A percentile compares a stretch with the other conserved stretches of the same genome.
Evolutionary conservation across 2,113 vertebrate genomes (phyloP).

Genomic region (Macquaria ambigua): DNA sequence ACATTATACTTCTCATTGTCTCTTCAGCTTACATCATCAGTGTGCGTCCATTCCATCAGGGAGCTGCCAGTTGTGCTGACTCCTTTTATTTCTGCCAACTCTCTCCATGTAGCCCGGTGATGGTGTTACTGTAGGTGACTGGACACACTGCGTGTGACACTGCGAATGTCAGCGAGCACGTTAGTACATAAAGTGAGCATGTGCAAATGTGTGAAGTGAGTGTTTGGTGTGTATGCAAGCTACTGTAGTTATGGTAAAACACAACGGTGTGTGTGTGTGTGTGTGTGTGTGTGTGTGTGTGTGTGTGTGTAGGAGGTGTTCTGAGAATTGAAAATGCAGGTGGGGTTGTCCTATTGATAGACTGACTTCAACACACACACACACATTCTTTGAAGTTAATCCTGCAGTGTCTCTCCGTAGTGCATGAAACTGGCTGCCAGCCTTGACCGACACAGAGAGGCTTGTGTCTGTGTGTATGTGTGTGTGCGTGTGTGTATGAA

Average conservation of each 20-base stretch:
- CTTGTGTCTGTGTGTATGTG: conserved; percentile 39
- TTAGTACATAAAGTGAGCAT: conserved; percentile 11
- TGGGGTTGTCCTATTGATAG: conserved; percentile 25
- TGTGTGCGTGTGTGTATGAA: conserved; percentile 31
- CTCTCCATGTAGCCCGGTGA: conserved; percentile 38
- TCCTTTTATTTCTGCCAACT: conserved; percentile 46
- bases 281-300: conserved; percentile 11
- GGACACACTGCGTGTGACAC: conserved; percentile 35
- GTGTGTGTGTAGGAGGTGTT: conserved; percentile 21
- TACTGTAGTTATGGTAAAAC: background rate
- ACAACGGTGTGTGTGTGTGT: background rate
- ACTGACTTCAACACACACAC: conserved; percentile 10
- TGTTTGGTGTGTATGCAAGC: background rate
- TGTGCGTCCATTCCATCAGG: background rate
- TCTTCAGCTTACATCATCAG: conserved; percentile 16
- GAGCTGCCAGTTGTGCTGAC: conserved; percentile 52
- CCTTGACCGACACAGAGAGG: conserved; percentile 17
- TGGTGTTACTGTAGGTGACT: conserved; percentile 39
- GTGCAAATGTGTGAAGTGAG: conserved; percentile 29
- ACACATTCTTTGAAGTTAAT: conserved; percentile 39
- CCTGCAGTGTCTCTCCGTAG: conserved; percentile 25
- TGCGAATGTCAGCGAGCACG: conserved; percentile 48
- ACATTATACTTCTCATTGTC: background rate
- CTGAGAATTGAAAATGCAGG: conserved; percentile 22
- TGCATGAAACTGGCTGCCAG: conserved; percentile 38